Evolutionary conservation across 2,113 vertebrate species (phyloP).

Genomic region (Actinemys pallida): DNA sequence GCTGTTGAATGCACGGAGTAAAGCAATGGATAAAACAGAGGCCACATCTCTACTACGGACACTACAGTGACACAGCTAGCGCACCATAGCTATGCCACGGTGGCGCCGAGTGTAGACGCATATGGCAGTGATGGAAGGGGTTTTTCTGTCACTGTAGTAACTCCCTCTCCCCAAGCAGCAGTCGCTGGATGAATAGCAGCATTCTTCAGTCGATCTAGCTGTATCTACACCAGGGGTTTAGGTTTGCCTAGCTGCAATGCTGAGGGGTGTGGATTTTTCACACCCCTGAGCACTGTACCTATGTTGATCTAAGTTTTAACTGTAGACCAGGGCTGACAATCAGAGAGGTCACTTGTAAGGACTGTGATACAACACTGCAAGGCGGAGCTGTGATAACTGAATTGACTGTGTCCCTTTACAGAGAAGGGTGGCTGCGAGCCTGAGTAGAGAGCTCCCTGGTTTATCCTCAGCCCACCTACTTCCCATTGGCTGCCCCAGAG

Average conservation of each 20-base stretch:
- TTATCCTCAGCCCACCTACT: neutral
- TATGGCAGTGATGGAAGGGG: neutral
- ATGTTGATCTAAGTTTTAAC: neutral
- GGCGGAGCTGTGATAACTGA: accelerated
- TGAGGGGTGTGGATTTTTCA: neutral
- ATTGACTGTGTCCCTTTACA: neutral
- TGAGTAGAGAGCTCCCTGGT: accelerated
- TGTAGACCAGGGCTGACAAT: neutral
- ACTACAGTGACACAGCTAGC: neutral
- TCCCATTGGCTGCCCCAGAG: neutral
- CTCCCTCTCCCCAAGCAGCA: neutral
- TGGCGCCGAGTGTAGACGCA: neutral
- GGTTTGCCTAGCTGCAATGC: neutral
- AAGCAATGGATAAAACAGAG: neutral
- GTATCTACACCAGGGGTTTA: neutral
- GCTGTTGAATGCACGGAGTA: neutral
- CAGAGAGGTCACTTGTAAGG: neutral
- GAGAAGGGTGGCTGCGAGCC: neutral
- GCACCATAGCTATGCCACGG: too few relatives aligned
- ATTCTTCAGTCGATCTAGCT: neutral
- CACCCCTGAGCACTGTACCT: too few relatives aligned
- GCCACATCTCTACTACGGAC: neutral
- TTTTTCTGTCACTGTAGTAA: neutral
- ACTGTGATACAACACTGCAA: neutral
- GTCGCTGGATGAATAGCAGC: neutral